Percentiles rank a stretch among this genome's conserved stretches.
Evolutionary conservation across 2,888 invertebrate genomes (phyloP).

Genomic region (Lutraria lutraria): DNA sequence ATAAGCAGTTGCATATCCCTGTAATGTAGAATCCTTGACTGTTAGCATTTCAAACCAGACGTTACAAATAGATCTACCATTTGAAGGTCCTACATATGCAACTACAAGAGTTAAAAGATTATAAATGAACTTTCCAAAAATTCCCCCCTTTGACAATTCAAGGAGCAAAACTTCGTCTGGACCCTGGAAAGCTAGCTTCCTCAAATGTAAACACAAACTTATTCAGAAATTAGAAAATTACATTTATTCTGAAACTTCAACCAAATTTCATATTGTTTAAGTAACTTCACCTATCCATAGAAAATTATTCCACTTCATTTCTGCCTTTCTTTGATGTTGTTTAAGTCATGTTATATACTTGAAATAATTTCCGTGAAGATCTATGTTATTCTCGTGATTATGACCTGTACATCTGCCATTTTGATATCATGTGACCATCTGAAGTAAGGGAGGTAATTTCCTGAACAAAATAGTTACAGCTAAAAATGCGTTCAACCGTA

Average conservation of each 20-base stretch:
- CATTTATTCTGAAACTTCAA: not conserved
- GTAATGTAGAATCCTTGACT: too few species aligned
- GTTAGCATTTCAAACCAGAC: not conserved
- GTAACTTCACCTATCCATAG: not conserved
- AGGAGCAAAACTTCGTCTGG: not conserved
- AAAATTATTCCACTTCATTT: slow-evolving; percentile 7
- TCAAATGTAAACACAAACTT: not conserved
- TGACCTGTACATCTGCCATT: slow-evolving; percentile 52
- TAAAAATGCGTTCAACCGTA: not conserved
- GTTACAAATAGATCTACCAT: too few species aligned
- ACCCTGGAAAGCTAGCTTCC: not conserved
- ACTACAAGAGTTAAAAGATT: too few species aligned
- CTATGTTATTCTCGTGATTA: slow-evolving; percentile 10
- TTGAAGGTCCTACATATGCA: too few species aligned
- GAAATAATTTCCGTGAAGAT: too few species aligned
- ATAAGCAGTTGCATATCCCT: too few species aligned
- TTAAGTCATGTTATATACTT: not conserved
- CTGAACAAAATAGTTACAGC: not conserved
- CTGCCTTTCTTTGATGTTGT: not conserved
- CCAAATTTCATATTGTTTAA: not conserved
- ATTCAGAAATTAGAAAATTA: not conserved
- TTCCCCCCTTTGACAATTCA: not conserved
- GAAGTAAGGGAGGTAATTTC: not conserved
- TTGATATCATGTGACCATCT: slow-evolving; percentile 52
- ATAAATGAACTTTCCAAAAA: too few species aligned